phyloP scores from a whole-genome alignment of 1,140 invertebrate genomes.

The Euura lappo region DNA sequence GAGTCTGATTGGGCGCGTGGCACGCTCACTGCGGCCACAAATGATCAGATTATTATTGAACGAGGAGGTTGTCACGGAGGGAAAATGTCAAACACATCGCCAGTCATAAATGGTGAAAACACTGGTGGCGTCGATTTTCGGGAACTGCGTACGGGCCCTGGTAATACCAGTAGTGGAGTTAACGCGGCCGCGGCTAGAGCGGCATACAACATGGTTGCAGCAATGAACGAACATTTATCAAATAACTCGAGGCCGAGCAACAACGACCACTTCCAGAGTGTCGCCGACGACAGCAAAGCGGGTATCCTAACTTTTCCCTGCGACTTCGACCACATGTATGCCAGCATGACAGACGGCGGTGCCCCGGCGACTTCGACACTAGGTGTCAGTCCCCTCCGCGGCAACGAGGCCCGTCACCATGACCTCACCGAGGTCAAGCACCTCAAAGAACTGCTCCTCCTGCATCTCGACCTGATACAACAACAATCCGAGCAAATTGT shows the following conservation, averaged over 20 bases:
- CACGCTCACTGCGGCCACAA: conserved; percentile 40
- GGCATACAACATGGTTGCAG: conserved; percentile 57
- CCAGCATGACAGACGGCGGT: conserved; percentile 58
- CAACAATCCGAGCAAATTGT: conserved; percentile 74
- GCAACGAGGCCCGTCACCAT: conserved; percentile 57
- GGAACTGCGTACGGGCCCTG: conserved; percentile 23
- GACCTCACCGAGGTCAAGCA: conserved; percentile 66
- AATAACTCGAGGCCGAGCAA: conserved; percentile 48
- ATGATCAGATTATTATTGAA: conserved; percentile 29
- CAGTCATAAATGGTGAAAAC: conserved; percentile 45
- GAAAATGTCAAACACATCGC: conserved; percentile 45
- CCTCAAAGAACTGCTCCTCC: conserved; percentile 70
- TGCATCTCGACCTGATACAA: conserved; percentile 77
- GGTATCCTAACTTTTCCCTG: conserved; percentile 56
- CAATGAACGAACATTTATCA: conserved; percentile 58
- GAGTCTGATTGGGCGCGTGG: conserved; percentile 38
- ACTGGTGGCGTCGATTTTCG: conserved; percentile 29
- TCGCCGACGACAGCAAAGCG: conserved; percentile 40
- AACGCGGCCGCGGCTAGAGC: conserved; percentile 21
- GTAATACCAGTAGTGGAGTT: conserved; percentile 12
- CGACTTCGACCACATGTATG: conserved; percentile 66
- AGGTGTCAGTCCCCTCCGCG: conserved; percentile 48
- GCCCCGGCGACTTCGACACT: conserved; percentile 42
- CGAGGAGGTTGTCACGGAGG: conserved; percentile 22
- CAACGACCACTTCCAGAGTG: conserved; percentile 28